phyloP scores from a whole-genome alignment of 1,140 invertebrate genomes.

The Ridgeia piscesae region DNA sequence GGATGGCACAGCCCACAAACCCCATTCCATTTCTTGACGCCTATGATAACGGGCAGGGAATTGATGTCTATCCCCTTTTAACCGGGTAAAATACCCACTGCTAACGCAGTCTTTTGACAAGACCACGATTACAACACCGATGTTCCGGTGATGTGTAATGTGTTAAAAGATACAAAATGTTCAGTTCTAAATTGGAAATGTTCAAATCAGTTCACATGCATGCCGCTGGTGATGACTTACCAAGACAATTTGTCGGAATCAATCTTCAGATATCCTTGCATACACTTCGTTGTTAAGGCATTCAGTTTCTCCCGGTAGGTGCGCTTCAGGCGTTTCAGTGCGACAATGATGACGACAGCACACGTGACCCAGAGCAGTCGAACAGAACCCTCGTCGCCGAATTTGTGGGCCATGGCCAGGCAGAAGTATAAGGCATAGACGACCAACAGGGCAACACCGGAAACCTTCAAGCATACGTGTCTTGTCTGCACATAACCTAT shows the following conservation, averaged over 20 bases:
- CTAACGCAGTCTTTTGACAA: too few species aligned
- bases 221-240: neutral
- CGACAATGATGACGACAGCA: slow-evolving; percentile 3
- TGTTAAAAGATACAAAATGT: too few species aligned
- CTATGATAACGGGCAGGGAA: too few species aligned
- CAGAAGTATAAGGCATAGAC: slow-evolving; percentile 13
- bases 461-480: neutral
- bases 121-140: too few species aligned
- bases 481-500: too few species aligned
- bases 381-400: slow-evolving; percentile 32
- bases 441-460: neutral
- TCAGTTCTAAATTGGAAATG: too few species aligned
- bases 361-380: slow-evolving; percentile 18
- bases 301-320: neutral
- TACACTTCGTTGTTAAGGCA: neutral
- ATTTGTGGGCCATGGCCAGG: slow-evolving; percentile 9
- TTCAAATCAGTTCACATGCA: too few species aligned
- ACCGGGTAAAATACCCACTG: too few species aligned
- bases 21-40: too few species aligned
- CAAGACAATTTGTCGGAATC: slow-evolving; percentile 10
- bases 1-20: too few species aligned
- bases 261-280: neutral
- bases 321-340: neutral
- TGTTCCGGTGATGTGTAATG: too few species aligned
- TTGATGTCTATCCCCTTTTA: too few species aligned